Base-by-base conservation (phyloP, 2,888 invertebrate genomes). In the Gymnoscelis rufifasciata region DNA sequence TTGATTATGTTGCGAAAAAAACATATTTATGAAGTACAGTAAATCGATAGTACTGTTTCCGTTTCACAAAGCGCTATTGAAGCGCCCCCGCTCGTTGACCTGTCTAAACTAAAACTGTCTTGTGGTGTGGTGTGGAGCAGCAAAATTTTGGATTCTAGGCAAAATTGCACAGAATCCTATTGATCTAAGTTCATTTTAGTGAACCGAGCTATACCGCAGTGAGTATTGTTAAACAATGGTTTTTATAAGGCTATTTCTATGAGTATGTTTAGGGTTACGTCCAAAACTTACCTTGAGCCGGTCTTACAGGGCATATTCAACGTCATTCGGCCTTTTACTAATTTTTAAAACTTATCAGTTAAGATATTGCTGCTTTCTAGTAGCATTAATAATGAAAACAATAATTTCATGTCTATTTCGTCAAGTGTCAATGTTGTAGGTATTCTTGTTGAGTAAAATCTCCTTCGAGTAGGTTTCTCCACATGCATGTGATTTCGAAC, bases 101-200 rank as follows among this genome's bases (percentile, higher is more conserved):
- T 63, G 54, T 43, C 48, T 46, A 66, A 72, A 62, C 52, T 56
- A 64, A 68, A 78, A 70, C 77, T 79, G 80, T 82, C 83, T 81
- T 83, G 82, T 81, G 79, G 78, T 83, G 76, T 68, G 72, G 73
- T 83, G 76, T 68, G 71, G 74, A 78, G 70, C 65, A 63, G 66
- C 64, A 72, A 69, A 68, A 74, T 69, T 68, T 72, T 63, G 66
- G 60, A 19, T 65, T 62, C 60, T 68, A 54, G 70, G 69, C 71
- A 66, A 74, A 74, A 74, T 45, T 75, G 72, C 69, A 73, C 70
- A 62, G 70, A 78, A 75, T 79, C 62, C 55, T 66, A 68, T 68
- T 78, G 69, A 66, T 62, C 64, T 75, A 68, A 68, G 69, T 71
- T 66, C 64, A 66, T 67, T 76, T 75, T 72, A 33, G 73, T 77